These are phyloP conservation scores for Gisinianus flammeolus DNA, from an alignment of 2,888 invertebrate genomes.

Conservation along the genomic window DNA sequence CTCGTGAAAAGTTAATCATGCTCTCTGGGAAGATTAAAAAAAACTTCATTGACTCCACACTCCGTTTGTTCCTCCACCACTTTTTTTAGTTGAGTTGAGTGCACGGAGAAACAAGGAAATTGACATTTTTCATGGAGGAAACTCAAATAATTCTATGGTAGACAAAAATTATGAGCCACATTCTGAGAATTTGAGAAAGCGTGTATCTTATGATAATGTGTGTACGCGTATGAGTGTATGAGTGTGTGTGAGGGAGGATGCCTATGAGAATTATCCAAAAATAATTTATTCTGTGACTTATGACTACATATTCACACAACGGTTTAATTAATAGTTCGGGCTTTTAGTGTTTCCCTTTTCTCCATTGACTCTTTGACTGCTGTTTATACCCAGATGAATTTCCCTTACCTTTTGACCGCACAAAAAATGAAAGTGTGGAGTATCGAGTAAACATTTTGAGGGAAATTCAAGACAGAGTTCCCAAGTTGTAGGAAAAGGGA, in stretches of 20 bases:
- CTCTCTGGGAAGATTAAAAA: slow-evolving; percentile 47
- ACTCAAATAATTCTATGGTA: too few relatives aligned
- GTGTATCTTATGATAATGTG: too few relatives aligned
- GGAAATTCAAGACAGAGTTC: too few relatives aligned
- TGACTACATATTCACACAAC: not conserved
- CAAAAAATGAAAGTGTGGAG: not conserved
- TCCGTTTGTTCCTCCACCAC: too few relatives aligned
- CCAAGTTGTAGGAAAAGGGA: not conserved
- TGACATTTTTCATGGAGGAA: too few relatives aligned
- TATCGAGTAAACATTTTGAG: not conserved
- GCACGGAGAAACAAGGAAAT: too few relatives aligned
- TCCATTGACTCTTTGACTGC: slow-evolving; percentile 10
- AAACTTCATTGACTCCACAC: not conserved
- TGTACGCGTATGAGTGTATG: too few relatives aligned
- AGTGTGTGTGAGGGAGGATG: too few relatives aligned
- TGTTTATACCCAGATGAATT: not conserved
- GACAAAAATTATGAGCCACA: too few relatives aligned
- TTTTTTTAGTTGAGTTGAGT: too few relatives aligned
- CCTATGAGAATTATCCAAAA: too few relatives aligned
- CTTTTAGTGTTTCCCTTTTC: slow-evolving; percentile 7
- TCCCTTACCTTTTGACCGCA: not conserved
- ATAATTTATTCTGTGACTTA: not conserved
- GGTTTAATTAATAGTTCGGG: not conserved
- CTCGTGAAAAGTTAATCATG: slow-evolving; percentile 49
- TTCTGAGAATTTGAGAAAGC: too few relatives aligned